These are phyloP conservation scores for Plestiodon gilberti DNA, from an alignment of 2,113 vertebrate genomes.

Conservation along the genomic window DNA sequence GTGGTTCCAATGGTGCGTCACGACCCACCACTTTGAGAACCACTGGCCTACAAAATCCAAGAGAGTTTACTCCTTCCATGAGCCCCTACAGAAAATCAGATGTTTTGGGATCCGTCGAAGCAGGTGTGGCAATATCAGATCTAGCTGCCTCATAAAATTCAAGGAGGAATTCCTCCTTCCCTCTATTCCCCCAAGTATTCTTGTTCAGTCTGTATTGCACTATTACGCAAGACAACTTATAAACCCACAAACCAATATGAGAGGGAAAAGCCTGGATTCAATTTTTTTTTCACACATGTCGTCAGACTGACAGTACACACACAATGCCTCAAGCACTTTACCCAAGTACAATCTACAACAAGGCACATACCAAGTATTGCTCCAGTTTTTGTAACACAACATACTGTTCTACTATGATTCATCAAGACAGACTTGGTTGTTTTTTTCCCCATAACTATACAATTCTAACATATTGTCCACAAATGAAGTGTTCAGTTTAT, in stretches of 20 bases:
- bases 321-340: background rate
- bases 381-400: background rate
- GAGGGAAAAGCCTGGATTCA: background rate
- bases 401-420: background rate
- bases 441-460: background rate
- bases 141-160: background rate
- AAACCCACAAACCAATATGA: background rate
- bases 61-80: background rate
- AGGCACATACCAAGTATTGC: background rate
- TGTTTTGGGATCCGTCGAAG: fast-evolving
- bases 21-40: too few relatives aligned
- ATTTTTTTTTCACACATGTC: background rate
- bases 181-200: background rate
- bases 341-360: background rate
- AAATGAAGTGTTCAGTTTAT: background rate
- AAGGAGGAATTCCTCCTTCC: background rate
- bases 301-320: background rate
- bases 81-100: background rate
- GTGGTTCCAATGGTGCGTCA: too few relatives aligned
- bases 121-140: fast-evolving
- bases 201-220: background rate
- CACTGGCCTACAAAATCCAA: too few relatives aligned
- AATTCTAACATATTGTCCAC: background rate
- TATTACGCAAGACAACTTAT: background rate
- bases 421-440: background rate